Evolutionary conservation across 2,888 invertebrate genomes (phyloP).

Genomic region (Monopis laevigella): DNA sequence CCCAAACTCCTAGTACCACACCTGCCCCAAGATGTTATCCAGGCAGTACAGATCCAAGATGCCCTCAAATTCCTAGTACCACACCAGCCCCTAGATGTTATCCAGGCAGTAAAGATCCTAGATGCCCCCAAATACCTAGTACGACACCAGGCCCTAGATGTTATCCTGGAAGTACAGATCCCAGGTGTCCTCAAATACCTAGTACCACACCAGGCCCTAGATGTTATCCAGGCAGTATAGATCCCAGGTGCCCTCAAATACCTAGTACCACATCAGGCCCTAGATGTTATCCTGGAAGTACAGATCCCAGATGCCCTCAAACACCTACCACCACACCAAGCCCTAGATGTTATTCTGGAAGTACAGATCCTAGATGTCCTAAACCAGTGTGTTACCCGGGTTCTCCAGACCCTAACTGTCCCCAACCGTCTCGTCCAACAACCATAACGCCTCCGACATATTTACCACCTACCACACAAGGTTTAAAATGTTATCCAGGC

Average conservation of each 20-base stretch:
- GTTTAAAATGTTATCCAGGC: slow-evolving; percentile 23
- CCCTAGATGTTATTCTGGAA: slow-evolving; percentile 32
- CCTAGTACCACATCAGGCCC: slow-evolving; percentile 24
- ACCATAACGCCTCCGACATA: slow-evolving; percentile 28
- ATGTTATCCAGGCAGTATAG: slow-evolving; percentile 18
- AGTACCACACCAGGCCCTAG: slow-evolving; percentile 23
- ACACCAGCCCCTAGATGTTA: slow-evolving; percentile 25
- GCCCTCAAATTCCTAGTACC: slow-evolving; percentile 29
- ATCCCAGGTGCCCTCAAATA: slow-evolving; percentile 23
- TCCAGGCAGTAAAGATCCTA: slow-evolving; percentile 30
- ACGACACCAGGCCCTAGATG: slow-evolving; percentile 25
- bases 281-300: slow-evolving; percentile 30
- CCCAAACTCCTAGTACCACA: too few relatives aligned
- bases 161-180: slow-evolving; percentile 30
- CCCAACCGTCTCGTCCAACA: slow-evolving; percentile 29
- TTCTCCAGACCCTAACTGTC: slow-evolving; percentile 37
- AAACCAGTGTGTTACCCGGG: slow-evolving; percentile 29
- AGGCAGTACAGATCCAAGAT: slow-evolving; percentile 24
- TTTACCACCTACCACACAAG: slow-evolving; percentile 25
- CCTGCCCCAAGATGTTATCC: slow-evolving; percentile 29
- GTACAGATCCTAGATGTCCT: slow-evolving; percentile 32
- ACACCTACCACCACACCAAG: slow-evolving; percentile 24
- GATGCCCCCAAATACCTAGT: slow-evolving; percentile 30
- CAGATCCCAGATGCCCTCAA: slow-evolving; percentile 35
- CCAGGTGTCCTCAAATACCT: slow-evolving; percentile 26